Percentiles rank a stretch among this genome's conserved stretches.
phyloP scores from a whole-genome alignment of 1,140 invertebrate species.

The Drosophila repletoides region DNA sequence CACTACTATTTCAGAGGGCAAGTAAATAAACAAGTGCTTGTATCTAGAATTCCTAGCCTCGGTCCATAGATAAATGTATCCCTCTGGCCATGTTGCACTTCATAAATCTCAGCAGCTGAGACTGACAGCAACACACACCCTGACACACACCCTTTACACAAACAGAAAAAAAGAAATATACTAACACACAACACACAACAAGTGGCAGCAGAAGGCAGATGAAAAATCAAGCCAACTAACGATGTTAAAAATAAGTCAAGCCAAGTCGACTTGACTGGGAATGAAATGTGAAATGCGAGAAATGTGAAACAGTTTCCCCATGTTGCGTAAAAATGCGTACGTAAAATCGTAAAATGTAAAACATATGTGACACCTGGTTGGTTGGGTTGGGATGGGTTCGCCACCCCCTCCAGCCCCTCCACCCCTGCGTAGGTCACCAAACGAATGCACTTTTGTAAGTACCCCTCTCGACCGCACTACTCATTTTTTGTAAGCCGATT shows the following conservation, averaged over 20 bases:
- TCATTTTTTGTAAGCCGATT: constrained; percentile 71
- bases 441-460: constrained; percentile 60
- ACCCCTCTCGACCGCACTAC: constrained; percentile 3
- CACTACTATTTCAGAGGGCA: background rate
- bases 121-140: constrained; percentile 58
- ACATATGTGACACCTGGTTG: constrained; percentile 44
- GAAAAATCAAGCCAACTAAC: constrained; percentile 52
- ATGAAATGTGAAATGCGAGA: constrained; percentile 37
- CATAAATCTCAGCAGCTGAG: constrained; percentile 74
- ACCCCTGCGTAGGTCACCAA: constrained; percentile 15
- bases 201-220: constrained; percentile 52
- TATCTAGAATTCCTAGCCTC: background rate
- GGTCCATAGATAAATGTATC: constrained; percentile 51
- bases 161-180: too few species aligned
- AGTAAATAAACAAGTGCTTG: constrained; percentile 33
- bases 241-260: constrained; percentile 74
- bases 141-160: constrained; percentile 19
- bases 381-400: too few species aligned
- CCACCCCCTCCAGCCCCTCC: background rate
- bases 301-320: constrained; percentile 49
- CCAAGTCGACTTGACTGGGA: constrained; percentile 40
- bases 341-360: constrained; percentile 47
- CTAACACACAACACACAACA: too few species aligned
- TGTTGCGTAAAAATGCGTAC: constrained; percentile 66
- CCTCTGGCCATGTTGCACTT: constrained; percentile 62